Conservation (phyloP, 1,140 invertebrate genomes). For the Drosophila pectinifera region DNA sequence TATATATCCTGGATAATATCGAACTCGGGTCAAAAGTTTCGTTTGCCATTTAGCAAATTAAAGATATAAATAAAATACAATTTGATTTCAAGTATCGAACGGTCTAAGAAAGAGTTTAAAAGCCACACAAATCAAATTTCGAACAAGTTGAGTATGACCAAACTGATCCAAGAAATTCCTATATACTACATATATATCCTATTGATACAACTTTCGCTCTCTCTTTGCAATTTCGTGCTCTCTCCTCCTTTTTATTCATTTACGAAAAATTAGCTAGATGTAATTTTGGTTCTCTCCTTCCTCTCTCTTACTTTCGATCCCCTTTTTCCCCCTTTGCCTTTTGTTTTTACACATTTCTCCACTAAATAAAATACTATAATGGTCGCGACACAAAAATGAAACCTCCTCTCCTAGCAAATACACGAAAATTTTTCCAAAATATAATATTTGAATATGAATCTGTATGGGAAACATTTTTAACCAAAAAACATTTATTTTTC, state of each 20-base stretch:
- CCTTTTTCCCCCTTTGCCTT: slow-evolving; percentile 17
- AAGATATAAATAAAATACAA: slow-evolving; percentile 37
- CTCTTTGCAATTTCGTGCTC: slow-evolving; percentile 70
- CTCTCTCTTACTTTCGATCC: neutral
- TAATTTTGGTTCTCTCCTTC: slow-evolving; percentile 24
- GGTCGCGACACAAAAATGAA: slow-evolving; percentile 46
- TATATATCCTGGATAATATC: slow-evolving; percentile 42
- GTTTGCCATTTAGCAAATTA: slow-evolving; percentile 49
- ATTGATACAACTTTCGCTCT: slow-evolving; percentile 63
- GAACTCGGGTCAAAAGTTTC: slow-evolving; percentile 35
- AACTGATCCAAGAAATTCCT: slow-evolving; percentile 57
- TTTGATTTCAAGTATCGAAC: slow-evolving; percentile 46
- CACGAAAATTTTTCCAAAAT: slow-evolving; percentile 47
- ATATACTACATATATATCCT: slow-evolving; percentile 67
- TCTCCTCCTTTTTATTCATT: slow-evolving; percentile 58
- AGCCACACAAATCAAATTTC: slow-evolving; percentile 71
- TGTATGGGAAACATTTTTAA: slow-evolving; percentile 71
- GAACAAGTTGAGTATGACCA: slow-evolving; percentile 79
- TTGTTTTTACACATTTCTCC: slow-evolving; percentile 48
- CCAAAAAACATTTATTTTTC: slow-evolving; percentile 75
- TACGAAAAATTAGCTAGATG: slow-evolving; percentile 43
- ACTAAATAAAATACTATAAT: slow-evolving; percentile 18
- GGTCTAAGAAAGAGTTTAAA: slow-evolving; percentile 47
- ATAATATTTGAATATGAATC: slow-evolving; percentile 57
- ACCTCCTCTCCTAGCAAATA: slow-evolving; percentile 33